These are phyloP conservation scores for Oryzias melastigma DNA, from an alignment of 2,113 vertebrate species.

Conservation along the genomic window DNA sequence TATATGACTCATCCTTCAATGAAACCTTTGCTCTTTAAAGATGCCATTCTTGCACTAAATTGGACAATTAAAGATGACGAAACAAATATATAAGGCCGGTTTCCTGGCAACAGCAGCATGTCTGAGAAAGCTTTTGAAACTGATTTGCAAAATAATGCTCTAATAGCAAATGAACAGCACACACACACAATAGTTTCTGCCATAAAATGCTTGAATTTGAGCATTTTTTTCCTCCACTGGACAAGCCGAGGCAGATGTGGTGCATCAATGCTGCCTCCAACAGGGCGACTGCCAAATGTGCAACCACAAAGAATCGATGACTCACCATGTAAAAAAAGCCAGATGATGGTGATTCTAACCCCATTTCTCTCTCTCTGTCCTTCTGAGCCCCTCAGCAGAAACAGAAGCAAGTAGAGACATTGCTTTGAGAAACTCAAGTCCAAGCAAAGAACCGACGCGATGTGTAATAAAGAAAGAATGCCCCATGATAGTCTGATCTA, in stretches of 20 bases:
- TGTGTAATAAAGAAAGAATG: neutral
- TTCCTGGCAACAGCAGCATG: no score
- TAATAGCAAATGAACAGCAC: no score
- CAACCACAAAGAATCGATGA: constrained; percentile 42
- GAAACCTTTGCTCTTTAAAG: no score
- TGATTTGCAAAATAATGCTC: no score
- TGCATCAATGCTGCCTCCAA: constrained; percentile 55
- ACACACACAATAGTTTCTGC: no score
- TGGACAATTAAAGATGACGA: no score
- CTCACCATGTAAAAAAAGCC: constrained; percentile 19
- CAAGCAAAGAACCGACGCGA: neutral
- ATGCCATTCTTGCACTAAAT: no score
- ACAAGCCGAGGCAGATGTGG: neutral
- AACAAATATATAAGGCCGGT: no score
- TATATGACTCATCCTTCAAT: no score
- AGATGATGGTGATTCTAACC: neutral
- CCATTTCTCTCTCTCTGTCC: constrained; percentile 12
- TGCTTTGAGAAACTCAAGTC: neutral
- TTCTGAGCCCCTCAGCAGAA: neutral
- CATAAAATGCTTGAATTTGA: neutral
- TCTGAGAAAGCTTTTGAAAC: no score
- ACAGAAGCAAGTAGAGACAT: neutral
- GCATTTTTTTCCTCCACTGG: neutral
- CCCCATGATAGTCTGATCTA: no score
- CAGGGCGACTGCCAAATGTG: constrained; percentile 36